Conservation (phyloP, 2,888 invertebrate genomes). For the Andrena marginata region DNA sequence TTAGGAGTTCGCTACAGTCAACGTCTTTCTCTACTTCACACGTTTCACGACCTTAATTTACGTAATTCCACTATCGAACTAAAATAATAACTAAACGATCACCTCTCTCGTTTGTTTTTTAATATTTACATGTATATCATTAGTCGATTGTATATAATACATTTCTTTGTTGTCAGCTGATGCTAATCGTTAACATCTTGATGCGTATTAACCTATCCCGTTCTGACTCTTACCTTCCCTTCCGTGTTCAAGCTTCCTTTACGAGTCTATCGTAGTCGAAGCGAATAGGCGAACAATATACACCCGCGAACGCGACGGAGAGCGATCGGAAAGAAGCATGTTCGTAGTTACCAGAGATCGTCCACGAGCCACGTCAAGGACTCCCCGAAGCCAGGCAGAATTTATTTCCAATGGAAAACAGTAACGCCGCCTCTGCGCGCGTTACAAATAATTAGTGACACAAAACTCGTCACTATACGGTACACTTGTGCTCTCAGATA, state of each 20-base stretch:
- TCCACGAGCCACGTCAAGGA: slow-evolving; percentile 11
- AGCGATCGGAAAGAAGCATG: slow-evolving; percentile 1
- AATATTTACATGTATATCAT: slow-evolving; percentile 74
- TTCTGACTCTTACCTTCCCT: not conserved
- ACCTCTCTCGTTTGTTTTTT: slow-evolving; percentile 38
- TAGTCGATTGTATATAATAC: slow-evolving; percentile 73
- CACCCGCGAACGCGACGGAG: not conserved
- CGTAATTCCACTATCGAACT: slow-evolving; percentile 67
- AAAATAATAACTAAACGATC: slow-evolving; percentile 71
- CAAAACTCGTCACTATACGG: slow-evolving; percentile 1
- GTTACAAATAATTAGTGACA: slow-evolving; percentile 8
- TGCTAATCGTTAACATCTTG: slow-evolving; percentile 55
- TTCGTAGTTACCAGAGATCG: slow-evolving; percentile 7
- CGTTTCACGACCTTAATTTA: slow-evolving; percentile 66
- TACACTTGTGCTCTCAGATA: slow-evolving; percentile 8
- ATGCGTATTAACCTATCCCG: slow-evolving; percentile 22
- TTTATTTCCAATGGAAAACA: slow-evolving; percentile 6
- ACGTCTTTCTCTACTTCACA: slow-evolving; percentile 66
- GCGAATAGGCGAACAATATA: slow-evolving; percentile 5
- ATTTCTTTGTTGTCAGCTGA: slow-evolving; percentile 52
- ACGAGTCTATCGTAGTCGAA: slow-evolving; percentile 31
- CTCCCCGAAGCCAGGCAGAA: not conserved
- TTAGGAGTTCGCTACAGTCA: slow-evolving; percentile 60
- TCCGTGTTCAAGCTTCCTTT: not conserved
- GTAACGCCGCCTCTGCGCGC: not conserved